Base-by-base conservation (phyloP, 2,113 vertebrate genomes). In the Saccopteryx leptura region DNA sequence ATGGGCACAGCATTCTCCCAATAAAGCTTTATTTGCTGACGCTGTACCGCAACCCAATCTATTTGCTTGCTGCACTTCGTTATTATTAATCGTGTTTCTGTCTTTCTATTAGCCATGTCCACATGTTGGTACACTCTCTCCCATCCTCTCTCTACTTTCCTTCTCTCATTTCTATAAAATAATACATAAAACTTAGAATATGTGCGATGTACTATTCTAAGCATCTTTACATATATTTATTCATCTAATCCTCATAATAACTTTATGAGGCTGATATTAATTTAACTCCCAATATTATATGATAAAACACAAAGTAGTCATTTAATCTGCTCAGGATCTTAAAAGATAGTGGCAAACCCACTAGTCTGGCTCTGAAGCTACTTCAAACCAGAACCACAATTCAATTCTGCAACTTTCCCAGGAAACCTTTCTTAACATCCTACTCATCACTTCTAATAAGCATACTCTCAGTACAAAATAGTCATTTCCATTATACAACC, bases 161-260 rank as follows among this genome's bases (percentile, higher is more conserved):
- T 58, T 61, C 33, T 86, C 54, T 93, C 33, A 28, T 83, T 90
- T 89, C 65, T 88, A 81, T 68, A 94, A 86, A 76, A 66, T 31
- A 84, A 63, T 46, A 78, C 24, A 74, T 87, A 93, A 89, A 88
- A 96, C 1, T 56, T 74, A 86, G 31, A 68, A 33, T 66, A 93
- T 50, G 17, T 92, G 31, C 14, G 54, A 85, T 72, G 26, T 2
- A 71, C 61, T 91, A 54, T 74, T 90, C 33, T 92, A 93, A 87
- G 26, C 56, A 88, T 56, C 76, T 88, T 94, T 80, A 88, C n/a
- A 33, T 79, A 71, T 90, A 89, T 60, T 92, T 92, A 72, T 56
- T 84, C 10, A 39, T 28, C 71, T 76, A 76, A 96, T 74, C 33
- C 50, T 96, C 23, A 4, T 54, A 92, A 76, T 31, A 88, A 88